Percentiles rank a stretch among this genome's conserved stretches.
Conservation (phyloP, 2,797 vertebrate genomes). For the Serranus cabrilla region DNA sequence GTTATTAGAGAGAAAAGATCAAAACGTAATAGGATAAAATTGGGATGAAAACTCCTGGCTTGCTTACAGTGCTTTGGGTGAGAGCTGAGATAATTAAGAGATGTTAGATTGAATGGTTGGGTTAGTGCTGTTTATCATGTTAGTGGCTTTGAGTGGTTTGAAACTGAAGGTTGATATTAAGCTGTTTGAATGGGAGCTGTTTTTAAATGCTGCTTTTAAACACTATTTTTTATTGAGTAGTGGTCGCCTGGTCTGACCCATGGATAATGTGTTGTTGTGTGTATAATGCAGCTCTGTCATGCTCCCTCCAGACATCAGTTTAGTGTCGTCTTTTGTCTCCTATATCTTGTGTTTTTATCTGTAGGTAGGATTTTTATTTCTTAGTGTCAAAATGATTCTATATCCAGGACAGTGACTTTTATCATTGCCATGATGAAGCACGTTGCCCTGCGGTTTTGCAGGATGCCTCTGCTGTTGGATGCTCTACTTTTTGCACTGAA, state of each 20-base stretch:
- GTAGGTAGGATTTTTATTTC: background rate
- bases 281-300: background rate
- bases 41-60: slow-evolving; percentile 27
- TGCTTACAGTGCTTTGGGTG: slow-evolving; percentile 15
- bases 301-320: background rate
- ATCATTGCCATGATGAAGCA: too few relatives aligned
- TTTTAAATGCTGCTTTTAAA: slow-evolving; percentile 7
- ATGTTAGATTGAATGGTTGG: background rate
- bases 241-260: too few relatives aligned
- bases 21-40: slow-evolving; percentile 40
- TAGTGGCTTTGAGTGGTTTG: background rate
- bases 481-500: too few relatives aligned
- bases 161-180: slow-evolving; percentile 6
- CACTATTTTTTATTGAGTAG: slow-evolving; percentile 9
- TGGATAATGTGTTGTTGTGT: background rate
- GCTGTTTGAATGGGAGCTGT: slow-evolving; percentile 1
- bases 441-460: too few relatives aligned
- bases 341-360: background rate
- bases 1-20: slow-evolving; percentile 30
- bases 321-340: background rate
- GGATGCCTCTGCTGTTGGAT: too few relatives aligned
- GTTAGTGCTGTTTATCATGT: slow-evolving; percentile 12
- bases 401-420: too few relatives aligned
- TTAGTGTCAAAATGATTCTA: too few relatives aligned
- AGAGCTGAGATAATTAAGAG: slow-evolving; percentile 25